Base-by-base conservation (phyloP, 2,797 vertebrate genomes). In the Pseudocheirus occidentalis region DNA sequence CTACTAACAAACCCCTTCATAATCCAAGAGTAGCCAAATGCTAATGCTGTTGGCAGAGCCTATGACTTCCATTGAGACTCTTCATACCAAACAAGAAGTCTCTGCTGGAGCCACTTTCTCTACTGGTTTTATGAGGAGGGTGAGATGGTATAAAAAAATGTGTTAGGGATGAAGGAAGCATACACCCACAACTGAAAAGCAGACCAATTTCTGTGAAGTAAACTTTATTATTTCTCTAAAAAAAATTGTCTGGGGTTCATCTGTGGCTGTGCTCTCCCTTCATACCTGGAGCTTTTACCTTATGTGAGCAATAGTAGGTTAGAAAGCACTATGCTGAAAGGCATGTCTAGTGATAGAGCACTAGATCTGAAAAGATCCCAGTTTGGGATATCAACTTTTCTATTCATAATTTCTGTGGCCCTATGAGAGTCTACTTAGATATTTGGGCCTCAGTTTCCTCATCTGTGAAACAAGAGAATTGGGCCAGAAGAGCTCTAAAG, bases 21-120 rank as follows among this genome's bases (percentile, higher is more conserved):
- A 59, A 21, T 31, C 3, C 1, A 95, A 50, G 50, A 27, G 0
- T 40, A 95, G 31, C n/a, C 34, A 40, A n/a, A n/a, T n/a, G n/a
- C 18, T 24, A 16, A 52, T 90, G 6, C 3, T 50, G 52, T 46
- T 66, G 50, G 46, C n/a, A 81, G 13, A 50, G 59, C 73, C 56
- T 90, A 52, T 11, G 9, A 4, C 11, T 89, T 94, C 92, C 56
- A 66, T 24, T 90, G 93, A 95, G 95, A 95, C 14, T 28, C 50
- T 18, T 46, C 54, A 58, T 16, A 55, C 10, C 91, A 90, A 91
- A 5, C 53, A 53, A 57, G 4, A 66, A 31, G n/a, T 92, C 1
- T 54, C n/a, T 92, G 62, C 40, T 94, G 56, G 34, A 96, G 93
- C 55, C 81, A 59, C 34, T 57, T 28, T 66, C 50, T 96, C 46